Percentiles rank a stretch among this genome's conserved stretches.
Conservation (phyloP, 2,888 invertebrate genomes). For the Teinopalpus imperialis region DNA sequence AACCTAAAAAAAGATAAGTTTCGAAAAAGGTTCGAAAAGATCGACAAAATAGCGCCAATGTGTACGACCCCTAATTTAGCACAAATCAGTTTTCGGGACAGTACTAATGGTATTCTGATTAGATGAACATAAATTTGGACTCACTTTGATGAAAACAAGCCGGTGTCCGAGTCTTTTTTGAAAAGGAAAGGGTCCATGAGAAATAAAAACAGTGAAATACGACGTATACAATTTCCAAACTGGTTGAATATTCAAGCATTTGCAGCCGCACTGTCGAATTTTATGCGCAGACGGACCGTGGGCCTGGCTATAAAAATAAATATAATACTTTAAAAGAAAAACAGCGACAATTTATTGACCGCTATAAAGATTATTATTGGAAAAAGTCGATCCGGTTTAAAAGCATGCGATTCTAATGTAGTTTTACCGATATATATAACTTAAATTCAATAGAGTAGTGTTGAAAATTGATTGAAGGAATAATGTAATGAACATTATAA, state of each 20-base stretch:
- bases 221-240: constrained; percentile 31
- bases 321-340: constrained; percentile 15
- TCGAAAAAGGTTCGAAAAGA: no score
- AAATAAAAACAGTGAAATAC: constrained; percentile 32
- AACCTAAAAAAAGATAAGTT: no score
- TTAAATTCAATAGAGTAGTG: background rate
- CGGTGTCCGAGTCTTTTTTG: constrained; percentile 31
- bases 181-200: constrained; percentile 33
- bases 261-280: constrained; percentile 7
- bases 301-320: constrained; percentile 9
- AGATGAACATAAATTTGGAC: constrained; percentile 52
- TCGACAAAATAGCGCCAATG: no score
- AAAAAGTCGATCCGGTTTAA: constrained; percentile 21
- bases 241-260: constrained; percentile 19
- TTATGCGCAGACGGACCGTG: constrained; percentile 2
- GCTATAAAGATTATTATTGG: constrained; percentile 17
- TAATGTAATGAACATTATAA: constrained; percentile 13
- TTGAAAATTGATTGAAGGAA: background rate
- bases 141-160: constrained; percentile 44
- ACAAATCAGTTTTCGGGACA: constrained; percentile 32
- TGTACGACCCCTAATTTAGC: constrained; percentile 26
- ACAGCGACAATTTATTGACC: constrained; percentile 17
- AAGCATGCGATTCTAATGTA: constrained; percentile 11
- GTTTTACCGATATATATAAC: background rate
- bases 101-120: constrained; percentile 55